A percentile compares a stretch with the other conserved stretches of the same genome.
Conservation (phyloP, 2,888 invertebrate genomes). For the Leistus spinibarbis region DNA sequence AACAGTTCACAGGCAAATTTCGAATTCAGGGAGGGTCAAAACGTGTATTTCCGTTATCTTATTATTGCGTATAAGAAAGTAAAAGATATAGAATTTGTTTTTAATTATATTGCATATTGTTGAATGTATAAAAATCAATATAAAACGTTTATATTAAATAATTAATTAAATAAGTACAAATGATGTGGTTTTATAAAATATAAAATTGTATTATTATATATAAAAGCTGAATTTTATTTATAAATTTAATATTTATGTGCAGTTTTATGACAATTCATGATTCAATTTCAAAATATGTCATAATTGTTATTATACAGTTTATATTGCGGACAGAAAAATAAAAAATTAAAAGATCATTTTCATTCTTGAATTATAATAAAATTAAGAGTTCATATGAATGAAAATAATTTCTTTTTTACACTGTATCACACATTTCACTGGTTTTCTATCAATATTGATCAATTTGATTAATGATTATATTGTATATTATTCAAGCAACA, state of each 20-base stretch:
- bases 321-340: neutral
- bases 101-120: no score
- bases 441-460: neutral
- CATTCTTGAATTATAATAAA: neutral
- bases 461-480: neutral
- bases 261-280: neutral
- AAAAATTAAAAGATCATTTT: neutral
- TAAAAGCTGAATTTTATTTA: neutral
- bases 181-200: neutral
- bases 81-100: no score
- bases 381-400: neutral
- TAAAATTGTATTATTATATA: neutral
- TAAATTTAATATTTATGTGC: neutral
- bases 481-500: neutral
- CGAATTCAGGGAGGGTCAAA: no score
- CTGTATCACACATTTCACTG: neutral
- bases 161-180: neutral
- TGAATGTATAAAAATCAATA: neutral
- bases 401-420: neutral
- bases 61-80: no score
- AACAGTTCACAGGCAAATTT: no score
- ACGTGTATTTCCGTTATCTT: no score
- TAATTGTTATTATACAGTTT: neutral
- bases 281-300: neutral
- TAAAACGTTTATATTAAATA: neutral